Evolutionary conservation across 2,113 vertebrate species (phyloP).

Genomic region (Salminus brasiliensis): DNA sequence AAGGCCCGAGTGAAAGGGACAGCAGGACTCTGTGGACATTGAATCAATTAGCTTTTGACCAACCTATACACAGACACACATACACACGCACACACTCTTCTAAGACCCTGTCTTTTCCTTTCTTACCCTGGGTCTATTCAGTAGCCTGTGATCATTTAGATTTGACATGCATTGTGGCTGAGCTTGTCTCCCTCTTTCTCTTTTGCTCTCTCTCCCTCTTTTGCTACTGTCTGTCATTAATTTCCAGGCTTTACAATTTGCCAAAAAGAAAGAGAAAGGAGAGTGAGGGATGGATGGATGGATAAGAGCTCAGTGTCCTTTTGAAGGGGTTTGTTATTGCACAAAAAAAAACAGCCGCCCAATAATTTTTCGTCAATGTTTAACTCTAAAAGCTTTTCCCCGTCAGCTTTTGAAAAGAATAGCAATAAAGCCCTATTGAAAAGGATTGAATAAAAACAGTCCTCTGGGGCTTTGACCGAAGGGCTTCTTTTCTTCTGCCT

Average conservation of each 20-base stretch:
- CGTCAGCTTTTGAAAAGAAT: constrained; percentile 98
- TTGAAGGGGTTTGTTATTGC: constrained; percentile 89
- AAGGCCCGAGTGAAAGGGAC: constrained; percentile 64
- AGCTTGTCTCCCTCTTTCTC: constrained; percentile 71
- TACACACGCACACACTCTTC: constrained; percentile 46
- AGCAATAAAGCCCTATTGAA: constrained; percentile 99
- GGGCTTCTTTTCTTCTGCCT: constrained; percentile 98
- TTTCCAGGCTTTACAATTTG: constrained; percentile 91
- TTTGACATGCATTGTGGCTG: constrained; percentile 98
- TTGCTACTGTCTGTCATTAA: constrained; percentile 97
- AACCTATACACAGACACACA: constrained; percentile 53
- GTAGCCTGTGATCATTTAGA: constrained; percentile 94
- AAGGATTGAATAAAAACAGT: constrained; percentile 98
- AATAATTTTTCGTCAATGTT: constrained; percentile 99
- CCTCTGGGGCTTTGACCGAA: constrained; percentile 94
- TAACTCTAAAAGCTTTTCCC: constrained; percentile 99
- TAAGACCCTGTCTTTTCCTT: constrained; percentile 80
- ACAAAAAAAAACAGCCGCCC: constrained; percentile 92
- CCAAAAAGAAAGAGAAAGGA: constrained; percentile 78
- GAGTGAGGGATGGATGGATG: constrained; percentile 90
- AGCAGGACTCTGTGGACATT: constrained; percentile 74
- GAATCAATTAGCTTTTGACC: constrained; percentile 91
- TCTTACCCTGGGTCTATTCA: constrained; percentile 83
- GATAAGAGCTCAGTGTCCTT: constrained; percentile 97
- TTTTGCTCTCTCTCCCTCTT: constrained; percentile 76